These are phyloP conservation scores for Cyphomyrmex costatus DNA, from an alignment of 1,140 invertebrate genomes.

Conservation along the genomic window DNA sequence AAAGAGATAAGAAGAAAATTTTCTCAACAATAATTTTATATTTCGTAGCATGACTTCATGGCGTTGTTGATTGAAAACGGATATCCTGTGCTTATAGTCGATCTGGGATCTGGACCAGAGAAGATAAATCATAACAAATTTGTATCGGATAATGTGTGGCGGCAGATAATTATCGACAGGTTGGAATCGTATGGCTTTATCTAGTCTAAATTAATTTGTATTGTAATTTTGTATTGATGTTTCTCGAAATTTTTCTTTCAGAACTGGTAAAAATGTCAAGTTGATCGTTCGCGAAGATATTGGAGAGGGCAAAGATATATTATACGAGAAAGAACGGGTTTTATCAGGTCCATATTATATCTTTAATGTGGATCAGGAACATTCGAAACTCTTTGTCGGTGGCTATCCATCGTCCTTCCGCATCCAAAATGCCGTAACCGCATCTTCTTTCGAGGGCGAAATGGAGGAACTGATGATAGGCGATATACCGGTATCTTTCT, in stretches of 20 bases:
- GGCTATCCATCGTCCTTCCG: constrained; percentile 92
- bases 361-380: constrained; percentile 94
- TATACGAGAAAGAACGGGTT: constrained; percentile 88
- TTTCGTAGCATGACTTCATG: constrained; percentile 94
- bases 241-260: constrained; percentile 73
- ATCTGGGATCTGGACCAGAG: constrained; percentile 95
- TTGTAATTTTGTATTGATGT: neutral
- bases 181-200: constrained; percentile 77
- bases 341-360: constrained; percentile 92
- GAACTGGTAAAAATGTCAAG: constrained; percentile 94
- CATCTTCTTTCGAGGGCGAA: constrained; percentile 94
- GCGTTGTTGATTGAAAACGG: constrained; percentile 96
- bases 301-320: constrained; percentile 88
- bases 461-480: constrained; percentile 97
- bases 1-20: neutral
- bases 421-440: constrained; percentile 90
- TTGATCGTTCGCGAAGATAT: constrained; percentile 93
- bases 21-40: constrained; percentile 20
- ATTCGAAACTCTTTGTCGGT: constrained; percentile 96
- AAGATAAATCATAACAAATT: constrained; percentile 91
- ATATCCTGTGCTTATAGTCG: constrained; percentile 94
- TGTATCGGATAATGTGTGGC: constrained; percentile 95
- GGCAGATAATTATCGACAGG: constrained; percentile 95
- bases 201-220: neutral
- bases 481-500: constrained; percentile 94